Base-by-base conservation (phyloP, 2,797 vertebrate species). In the Vespertilio murinus region DNA sequence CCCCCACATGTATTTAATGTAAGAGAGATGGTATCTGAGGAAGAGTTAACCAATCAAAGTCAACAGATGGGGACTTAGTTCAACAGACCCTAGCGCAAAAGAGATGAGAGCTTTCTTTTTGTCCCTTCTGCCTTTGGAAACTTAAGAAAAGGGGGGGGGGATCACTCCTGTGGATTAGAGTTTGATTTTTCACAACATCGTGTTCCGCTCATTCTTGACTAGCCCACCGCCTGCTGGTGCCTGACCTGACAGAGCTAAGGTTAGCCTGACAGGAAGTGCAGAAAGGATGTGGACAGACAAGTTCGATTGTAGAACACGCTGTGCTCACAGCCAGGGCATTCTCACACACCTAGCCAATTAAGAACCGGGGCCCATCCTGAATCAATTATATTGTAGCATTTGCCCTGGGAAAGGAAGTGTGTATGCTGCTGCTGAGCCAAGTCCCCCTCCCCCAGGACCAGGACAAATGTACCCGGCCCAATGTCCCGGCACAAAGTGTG, bases 281-380 rank as follows among this genome's bases (percentile, higher is more conserved):
- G 91, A 94, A 96, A 94, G 64, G 69, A 77, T 94, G 92, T 82
- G 6, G 20, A 93, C 73, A 94, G 94, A 69, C 89, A 87, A 91
- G 78, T 94, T 94, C 7, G 0, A 65, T 74, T 67, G 93, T 89
- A 49, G 61, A 52, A 52, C 96, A 89, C 0, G 42, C 96, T 96
- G 96, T 45, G 96, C 56, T 93, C 96, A 67, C 92, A 96, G 96
- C 92, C 94, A 30, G 94, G 20, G 56, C 81, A 93, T 95, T 81
- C 80, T 79, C 87, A 82, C 94, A 95, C 94, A 96, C 94, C 96
- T 96, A 90, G 94, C 95, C 95, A 95, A 94, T 90, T 97, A 97
- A 91, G 95, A 94, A 90, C 67, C 83, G 11, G 9, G 88, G 71
- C 87, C 84, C 83, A 33, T 85, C 78, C 93, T 85, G 95, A 96